Evolutionary conservation across 2,113 vertebrate genomes (phyloP), one percentile per base, ranked within the genome.

Genomic region (Hippocampus comes): DNA sequence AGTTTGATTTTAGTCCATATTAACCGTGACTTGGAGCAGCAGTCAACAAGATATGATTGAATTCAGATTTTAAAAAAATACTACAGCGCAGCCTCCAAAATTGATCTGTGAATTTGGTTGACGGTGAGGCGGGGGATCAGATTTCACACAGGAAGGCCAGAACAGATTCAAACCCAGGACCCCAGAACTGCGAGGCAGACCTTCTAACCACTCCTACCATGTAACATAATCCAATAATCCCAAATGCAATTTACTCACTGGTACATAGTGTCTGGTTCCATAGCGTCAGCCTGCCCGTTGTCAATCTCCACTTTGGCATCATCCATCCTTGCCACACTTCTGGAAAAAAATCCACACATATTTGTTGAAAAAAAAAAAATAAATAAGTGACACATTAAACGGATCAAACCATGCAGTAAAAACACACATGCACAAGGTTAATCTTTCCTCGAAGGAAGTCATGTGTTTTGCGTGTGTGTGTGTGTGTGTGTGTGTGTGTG

Each of bases 281-380:
- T 53, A 25, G 18, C 79, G 10, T 94, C 89, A 48, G 92, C 86
- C 70, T 90, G 72, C 20, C 95, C 95, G 86, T 97, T 92, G 82
- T 96, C 95, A 72, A 96, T 95, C 80, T 92, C 82, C 51, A 95
- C 86, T 67, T 88, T 87, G 53, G 93, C 86, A 34, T 95, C 93
- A 68, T 92, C 89, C 89, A 90, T 89, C 85, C 78, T 88, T 78
- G 82, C 82, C 18, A 71, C 69, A 65, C 85, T 84, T 78, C 83
- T 94, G 34, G 30, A 5, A 38, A 38, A 51, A 5, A 55, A 0
- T 27, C 9, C 17, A 15, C 61, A 55, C 0, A 66, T 2, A 43
- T 12, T 38, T 38, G 34, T 38, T 2, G 34, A 6, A 0, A 57
- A 6, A 25, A 38, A 59, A 30, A 21, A 6, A 38, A 59, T 20